A percentile compares a stretch with the other conserved stretches of the same genome.
Evolutionary conservation across 2,888 invertebrate genomes (phyloP).

Genomic region (Tenthredo distinguenda): DNA sequence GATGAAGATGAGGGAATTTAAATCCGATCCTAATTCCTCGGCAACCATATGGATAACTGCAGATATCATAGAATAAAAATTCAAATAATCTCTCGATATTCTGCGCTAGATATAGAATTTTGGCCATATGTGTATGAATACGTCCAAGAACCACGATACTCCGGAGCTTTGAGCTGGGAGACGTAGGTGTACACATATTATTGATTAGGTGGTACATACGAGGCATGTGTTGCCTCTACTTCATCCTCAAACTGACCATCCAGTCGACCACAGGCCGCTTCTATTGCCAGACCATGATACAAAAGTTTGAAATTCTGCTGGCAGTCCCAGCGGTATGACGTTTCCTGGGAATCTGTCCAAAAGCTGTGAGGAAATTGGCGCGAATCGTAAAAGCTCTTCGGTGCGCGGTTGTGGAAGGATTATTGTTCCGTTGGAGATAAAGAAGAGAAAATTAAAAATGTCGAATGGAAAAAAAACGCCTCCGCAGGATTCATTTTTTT

Average conservation of each 20-base stretch:
- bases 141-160: slow-evolving; percentile 18
- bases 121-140: neutral
- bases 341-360: slow-evolving; percentile 37
- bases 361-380: slow-evolving; percentile 25
- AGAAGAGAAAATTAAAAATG: neutral
- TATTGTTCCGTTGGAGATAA: neutral
- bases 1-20: neutral
- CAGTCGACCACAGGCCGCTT: slow-evolving; percentile 35
- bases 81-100: neutral
- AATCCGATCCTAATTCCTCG: slow-evolving; percentile 19
- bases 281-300: slow-evolving; percentile 40
- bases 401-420: neutral
- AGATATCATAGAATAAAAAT: neutral
- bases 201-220: slow-evolving; percentile 49
- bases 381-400: slow-evolving; percentile 36
- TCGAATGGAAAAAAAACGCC: neutral
- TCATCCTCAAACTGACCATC: slow-evolving; percentile 44
- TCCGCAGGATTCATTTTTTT: neutral
- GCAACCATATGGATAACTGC: slow-evolving; percentile 7
- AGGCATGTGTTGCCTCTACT: slow-evolving; percentile 40
- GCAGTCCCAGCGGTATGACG: slow-evolving; percentile 25
- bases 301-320: slow-evolving; percentile 40
- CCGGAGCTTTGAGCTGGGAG: neutral
- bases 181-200: slow-evolving; percentile 39
- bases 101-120: neutral